These are phyloP conservation scores for Acinonyx jubatus DNA, from an alignment of 2,113 vertebrate species.

Conservation along the genomic window DNA sequence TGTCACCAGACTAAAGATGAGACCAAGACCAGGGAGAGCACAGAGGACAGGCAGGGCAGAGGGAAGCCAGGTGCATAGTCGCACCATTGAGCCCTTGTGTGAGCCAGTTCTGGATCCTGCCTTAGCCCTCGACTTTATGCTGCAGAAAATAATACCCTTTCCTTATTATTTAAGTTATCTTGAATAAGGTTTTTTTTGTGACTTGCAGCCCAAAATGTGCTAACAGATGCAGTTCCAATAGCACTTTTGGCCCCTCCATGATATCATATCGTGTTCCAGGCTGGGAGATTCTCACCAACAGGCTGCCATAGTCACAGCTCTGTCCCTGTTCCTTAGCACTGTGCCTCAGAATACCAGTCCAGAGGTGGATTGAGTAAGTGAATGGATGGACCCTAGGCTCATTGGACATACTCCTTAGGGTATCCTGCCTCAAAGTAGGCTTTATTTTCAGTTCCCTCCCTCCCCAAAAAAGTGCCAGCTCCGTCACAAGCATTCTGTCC, in stretches of 20 bases:
- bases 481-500: background rate
- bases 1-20: background rate
- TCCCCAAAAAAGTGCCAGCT: background rate
- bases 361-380: background rate
- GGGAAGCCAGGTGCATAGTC: background rate
- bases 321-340: background rate
- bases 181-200: background rate
- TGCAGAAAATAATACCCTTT: background rate
- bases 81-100: background rate
- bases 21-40: background rate
- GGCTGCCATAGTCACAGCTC: background rate
- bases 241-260: background rate
- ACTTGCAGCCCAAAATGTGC: background rate
- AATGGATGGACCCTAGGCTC: background rate
- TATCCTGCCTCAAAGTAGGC: background rate
- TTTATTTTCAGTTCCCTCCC: background rate
- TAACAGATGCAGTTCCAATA: background rate
- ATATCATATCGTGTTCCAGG: background rate
- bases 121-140: background rate
- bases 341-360: background rate
- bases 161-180: background rate
- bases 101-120: background rate
- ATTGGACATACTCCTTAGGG: background rate
- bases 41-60: background rate
- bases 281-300: background rate